A percentile compares a stretch with the other conserved stretches of the same genome.
Evolutionary conservation across 2,888 invertebrate genomes (phyloP).

Genomic region (Rosalia funebris): DNA sequence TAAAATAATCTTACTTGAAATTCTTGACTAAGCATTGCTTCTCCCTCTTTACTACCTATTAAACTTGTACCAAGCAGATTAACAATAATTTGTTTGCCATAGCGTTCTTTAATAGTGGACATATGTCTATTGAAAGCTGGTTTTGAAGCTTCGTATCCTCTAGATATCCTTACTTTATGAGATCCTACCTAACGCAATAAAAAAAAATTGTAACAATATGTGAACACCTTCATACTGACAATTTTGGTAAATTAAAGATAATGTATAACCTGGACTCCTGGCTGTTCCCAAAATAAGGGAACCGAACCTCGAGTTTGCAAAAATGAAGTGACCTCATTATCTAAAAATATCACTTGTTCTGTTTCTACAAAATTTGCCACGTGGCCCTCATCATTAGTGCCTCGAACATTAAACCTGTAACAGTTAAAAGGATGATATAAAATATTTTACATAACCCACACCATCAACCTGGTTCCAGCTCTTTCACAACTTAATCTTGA

Average conservation of each 20-base stretch:
- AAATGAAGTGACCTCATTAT: constrained; percentile 89
- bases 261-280: constrained; percentile 92
- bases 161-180: constrained; percentile 96
- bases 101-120: constrained; percentile 83
- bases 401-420: constrained; percentile 91
- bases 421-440: constrained; percentile 16
- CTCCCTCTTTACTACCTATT: constrained; percentile 96
- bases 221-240: background rate
- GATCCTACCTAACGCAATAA: constrained; percentile 82
- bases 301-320: constrained; percentile 96
- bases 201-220: constrained; percentile 20
- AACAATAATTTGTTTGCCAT: constrained; percentile 91
- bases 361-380: constrained; percentile 99
- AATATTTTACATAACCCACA: constrained; percentile 15
- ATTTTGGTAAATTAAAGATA: too few species aligned
- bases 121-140: constrained; percentile 95
- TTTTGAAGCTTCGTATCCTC: constrained; percentile 93
- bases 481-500: constrained; percentile 97
- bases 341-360: constrained; percentile 94
- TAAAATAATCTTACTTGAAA: constrained; percentile 78
- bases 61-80: constrained; percentile 92
- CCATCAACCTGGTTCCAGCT: constrained; percentile 84
- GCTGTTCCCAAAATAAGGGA: constrained; percentile 99
- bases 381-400: constrained; percentile 99
- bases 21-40: constrained; percentile 92